phyloP scores from a whole-genome alignment of 2,113 vertebrate genomes.

The Hirundichthys speculiger region DNA sequence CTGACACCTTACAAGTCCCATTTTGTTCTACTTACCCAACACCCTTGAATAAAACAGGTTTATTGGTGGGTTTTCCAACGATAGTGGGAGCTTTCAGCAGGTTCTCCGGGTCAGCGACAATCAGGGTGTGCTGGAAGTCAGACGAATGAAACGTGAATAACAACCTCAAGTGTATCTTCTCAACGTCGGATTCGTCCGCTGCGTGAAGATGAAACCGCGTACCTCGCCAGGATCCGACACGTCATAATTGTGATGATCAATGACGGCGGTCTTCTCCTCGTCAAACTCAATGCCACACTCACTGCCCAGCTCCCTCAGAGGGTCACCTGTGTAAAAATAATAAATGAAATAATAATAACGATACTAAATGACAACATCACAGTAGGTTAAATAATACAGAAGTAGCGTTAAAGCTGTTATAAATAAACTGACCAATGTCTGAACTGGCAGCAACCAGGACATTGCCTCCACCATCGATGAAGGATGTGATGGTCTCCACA shows the following conservation, averaged over 20 bases:
- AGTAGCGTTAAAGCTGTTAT: too few relatives aligned
- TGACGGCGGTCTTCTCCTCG: conserved; percentile 95
- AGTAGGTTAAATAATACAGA: not conserved
- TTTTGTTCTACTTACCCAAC: conserved; percentile 87
- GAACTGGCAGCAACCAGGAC: conserved; percentile 94
- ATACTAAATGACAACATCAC: not conserved
- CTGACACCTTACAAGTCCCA: too few relatives aligned
- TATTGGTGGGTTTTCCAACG: conserved; percentile 87
- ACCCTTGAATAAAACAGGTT: conserved; percentile 93
- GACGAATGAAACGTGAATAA: conserved; percentile 8
- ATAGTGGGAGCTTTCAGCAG: conserved; percentile 97
- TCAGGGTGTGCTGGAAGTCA: conserved; percentile 87
- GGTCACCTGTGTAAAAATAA: conserved; percentile 85
- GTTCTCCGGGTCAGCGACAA: conserved; percentile 92
- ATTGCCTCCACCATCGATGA: conserved; percentile 95
- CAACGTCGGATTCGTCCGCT: not conserved
- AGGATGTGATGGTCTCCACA: conserved; percentile 93
- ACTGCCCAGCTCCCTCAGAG: conserved; percentile 94
- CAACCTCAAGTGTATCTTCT: not conserved
- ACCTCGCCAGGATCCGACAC: conserved; percentile 95
- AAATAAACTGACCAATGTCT: conserved; percentile 87
- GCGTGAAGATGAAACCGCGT: conserved; percentile 6
- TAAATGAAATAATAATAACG: not conserved
- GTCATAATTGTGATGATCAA: conserved; percentile 97
- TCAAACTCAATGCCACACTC: conserved; percentile 98